Conservation (phyloP, 2,888 invertebrate genomes). For the Agonum fuliginosum region DNA sequence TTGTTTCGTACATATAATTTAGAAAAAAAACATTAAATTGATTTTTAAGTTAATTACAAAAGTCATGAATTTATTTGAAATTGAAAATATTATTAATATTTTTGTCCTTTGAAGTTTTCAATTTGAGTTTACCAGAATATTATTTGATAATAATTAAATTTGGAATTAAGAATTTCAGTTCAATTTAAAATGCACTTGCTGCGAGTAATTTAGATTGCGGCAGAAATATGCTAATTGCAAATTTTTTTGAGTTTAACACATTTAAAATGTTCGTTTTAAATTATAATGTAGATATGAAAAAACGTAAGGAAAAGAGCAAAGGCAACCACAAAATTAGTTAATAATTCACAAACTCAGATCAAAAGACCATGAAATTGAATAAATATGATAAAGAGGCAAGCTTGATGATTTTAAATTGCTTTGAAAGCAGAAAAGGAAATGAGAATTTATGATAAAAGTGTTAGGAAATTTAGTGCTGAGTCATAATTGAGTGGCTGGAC, state of each 20-base stretch:
- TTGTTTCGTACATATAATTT: too few species aligned
- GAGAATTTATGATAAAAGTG: constrained; percentile 44
- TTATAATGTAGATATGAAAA: constrained; percentile 11
- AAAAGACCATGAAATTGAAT: constrained; percentile 48
- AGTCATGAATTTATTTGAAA: too few species aligned
- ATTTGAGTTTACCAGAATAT: too few species aligned
- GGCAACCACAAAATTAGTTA: constrained; percentile 47
- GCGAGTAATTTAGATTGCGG: neutral
- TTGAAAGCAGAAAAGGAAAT: constrained; percentile 43
- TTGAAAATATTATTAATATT: too few species aligned
- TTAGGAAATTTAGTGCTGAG: constrained; percentile 28
- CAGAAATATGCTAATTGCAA: constrained; percentile 17
- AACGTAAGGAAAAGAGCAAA: constrained; percentile 27
- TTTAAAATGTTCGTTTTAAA: constrained; percentile 18
- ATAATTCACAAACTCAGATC: constrained; percentile 46
- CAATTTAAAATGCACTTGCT: neutral
- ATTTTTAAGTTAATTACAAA: too few species aligned
- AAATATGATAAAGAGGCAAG: constrained; percentile 42
- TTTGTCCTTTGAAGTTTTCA: too few species aligned
- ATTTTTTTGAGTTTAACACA: neutral
- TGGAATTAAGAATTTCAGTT: too few species aligned
- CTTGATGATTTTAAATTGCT: constrained; percentile 49
- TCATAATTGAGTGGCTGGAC: constrained; percentile 9
- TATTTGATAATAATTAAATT: too few species aligned
- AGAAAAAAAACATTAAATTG: too few species aligned